phyloP scores from a whole-genome alignment of 2,888 invertebrate species.

The Odontothrips loti region DNA sequence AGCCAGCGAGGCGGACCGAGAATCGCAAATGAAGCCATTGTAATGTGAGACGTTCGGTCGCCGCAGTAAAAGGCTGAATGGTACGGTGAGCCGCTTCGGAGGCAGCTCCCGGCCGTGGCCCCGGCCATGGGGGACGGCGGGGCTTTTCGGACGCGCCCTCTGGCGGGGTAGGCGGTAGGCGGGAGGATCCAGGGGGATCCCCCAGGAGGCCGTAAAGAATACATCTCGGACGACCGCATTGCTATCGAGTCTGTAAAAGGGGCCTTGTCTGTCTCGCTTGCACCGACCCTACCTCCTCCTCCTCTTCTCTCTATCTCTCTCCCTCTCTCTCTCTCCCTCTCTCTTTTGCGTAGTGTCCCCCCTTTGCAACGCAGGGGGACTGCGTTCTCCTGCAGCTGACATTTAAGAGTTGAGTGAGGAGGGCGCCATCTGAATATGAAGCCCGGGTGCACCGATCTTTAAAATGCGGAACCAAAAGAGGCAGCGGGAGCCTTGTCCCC shows the following conservation, averaged over 20 bases:
- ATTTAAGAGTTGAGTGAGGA: too few species aligned
- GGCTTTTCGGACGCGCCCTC: too few species aligned
- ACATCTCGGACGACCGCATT: neutral
- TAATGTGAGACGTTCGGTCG: constrained; percentile 6
- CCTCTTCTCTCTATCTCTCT: neutral
- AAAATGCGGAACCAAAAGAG: too few species aligned
- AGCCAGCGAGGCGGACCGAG: neutral
- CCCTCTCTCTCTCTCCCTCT: neutral
- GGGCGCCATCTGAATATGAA: too few species aligned
- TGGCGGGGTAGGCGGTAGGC: too few species aligned
- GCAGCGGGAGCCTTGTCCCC: too few species aligned
- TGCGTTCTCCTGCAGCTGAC: too few species aligned
- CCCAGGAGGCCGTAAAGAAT: constrained; percentile 6
- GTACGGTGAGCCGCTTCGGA: neutral
- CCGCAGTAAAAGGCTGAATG: constrained; percentile 1
- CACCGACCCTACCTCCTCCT: neutral
- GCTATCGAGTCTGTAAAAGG: neutral
- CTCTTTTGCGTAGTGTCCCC: neutral
- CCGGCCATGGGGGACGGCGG: too few species aligned
- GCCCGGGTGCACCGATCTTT: too few species aligned
- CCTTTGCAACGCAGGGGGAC: neutral
- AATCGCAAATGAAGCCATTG: constrained; percentile 11
- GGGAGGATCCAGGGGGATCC: neutral
- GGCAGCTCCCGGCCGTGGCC: too few species aligned
- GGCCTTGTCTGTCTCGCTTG: neutral